These are phyloP conservation scores for Oegoconia quadripuncta DNA, from an alignment of 2,888 invertebrate species.

Conservation along the genomic window DNA sequence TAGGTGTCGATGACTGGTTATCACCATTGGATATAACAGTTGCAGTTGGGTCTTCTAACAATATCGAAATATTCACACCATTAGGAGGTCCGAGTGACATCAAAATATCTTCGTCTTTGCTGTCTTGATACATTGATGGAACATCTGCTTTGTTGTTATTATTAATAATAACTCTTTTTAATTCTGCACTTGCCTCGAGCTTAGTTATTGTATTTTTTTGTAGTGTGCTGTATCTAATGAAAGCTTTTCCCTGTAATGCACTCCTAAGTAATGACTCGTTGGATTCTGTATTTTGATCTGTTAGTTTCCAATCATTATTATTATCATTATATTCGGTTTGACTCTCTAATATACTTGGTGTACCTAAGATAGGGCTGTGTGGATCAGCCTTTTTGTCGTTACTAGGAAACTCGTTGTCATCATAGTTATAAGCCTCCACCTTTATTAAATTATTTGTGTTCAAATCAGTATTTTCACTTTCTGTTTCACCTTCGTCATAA, in stretches of 20 bases:
- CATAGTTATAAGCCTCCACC: conserved; percentile 64
- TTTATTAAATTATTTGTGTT: conserved; percentile 80
- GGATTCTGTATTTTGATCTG: conserved; percentile 83
- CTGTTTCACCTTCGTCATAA: conserved; percentile 89
- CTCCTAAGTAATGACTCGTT: conserved; percentile 89
- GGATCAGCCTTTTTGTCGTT: conserved; percentile 68
- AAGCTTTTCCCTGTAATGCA: conserved; percentile 89
- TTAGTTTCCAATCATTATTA: conserved; percentile 90
- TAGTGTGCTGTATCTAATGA: conserved; percentile 76
- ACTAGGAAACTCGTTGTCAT: conserved; percentile 57
- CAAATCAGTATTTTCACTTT: conserved; percentile 85
- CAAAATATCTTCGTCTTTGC: conserved; percentile 55
- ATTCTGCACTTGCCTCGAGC: conserved; percentile 56
- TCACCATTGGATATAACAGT: conserved; percentile 67
- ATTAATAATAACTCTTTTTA: conserved; percentile 63
- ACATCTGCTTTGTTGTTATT: conserved; percentile 71
- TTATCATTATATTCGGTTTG: conserved; percentile 82
- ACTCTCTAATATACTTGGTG: conserved; percentile 73
- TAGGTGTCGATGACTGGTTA: conserved; percentile 79
- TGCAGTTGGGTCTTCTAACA: conserved; percentile 67
- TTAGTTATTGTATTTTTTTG: conserved; percentile 73
- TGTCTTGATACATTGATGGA: conserved; percentile 78
- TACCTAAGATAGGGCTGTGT: conserved; percentile 64
- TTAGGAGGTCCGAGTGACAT: conserved; percentile 64
- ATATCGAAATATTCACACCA: conserved; percentile 68